A percentile compares a stretch with the other conserved stretches of the same genome.
phyloP scores from a whole-genome alignment of 2,797 vertebrate species.

The Hirundo rustica region DNA sequence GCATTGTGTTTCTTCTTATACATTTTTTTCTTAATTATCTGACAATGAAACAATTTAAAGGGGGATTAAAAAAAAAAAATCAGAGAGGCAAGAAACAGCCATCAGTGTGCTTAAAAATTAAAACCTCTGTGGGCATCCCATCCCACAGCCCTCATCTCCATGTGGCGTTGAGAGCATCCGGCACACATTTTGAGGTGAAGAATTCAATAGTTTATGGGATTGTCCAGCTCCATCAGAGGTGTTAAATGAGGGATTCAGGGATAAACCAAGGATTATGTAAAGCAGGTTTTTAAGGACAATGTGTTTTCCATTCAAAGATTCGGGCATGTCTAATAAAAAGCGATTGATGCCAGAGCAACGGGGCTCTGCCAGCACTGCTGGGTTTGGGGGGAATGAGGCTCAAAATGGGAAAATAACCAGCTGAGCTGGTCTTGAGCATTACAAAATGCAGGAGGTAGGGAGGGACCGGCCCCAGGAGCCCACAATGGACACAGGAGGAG shows the following conservation, averaged over 20 bases:
- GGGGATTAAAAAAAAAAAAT: background rate
- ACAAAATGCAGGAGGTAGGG: background rate
- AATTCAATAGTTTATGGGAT: background rate
- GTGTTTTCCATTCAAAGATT: background rate
- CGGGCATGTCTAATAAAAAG: background rate
- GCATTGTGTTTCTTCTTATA: background rate
- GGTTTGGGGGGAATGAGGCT: background rate
- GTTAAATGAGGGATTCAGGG: slow-evolving; percentile 20
- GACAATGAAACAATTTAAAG: background rate
- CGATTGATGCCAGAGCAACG: background rate
- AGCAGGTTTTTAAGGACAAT: background rate
- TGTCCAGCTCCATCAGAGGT: background rate
- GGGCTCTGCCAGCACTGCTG: background rate
- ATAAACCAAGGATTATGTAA: slow-evolving; percentile 18
- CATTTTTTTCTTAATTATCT: background rate
- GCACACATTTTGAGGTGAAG: background rate
- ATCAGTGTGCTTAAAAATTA: background rate
- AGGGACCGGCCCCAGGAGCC: background rate
- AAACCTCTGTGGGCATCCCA: background rate
- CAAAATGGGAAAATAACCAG: background rate
- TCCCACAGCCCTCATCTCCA: background rate
- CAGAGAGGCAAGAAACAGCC: background rate
- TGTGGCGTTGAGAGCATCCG: fast-evolving
- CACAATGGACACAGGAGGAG: background rate
- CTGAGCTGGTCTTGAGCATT: background rate